Evolutionary conservation across 1,140 invertebrate genomes (phyloP).

Genomic region (Tenebrio molitor): DNA sequence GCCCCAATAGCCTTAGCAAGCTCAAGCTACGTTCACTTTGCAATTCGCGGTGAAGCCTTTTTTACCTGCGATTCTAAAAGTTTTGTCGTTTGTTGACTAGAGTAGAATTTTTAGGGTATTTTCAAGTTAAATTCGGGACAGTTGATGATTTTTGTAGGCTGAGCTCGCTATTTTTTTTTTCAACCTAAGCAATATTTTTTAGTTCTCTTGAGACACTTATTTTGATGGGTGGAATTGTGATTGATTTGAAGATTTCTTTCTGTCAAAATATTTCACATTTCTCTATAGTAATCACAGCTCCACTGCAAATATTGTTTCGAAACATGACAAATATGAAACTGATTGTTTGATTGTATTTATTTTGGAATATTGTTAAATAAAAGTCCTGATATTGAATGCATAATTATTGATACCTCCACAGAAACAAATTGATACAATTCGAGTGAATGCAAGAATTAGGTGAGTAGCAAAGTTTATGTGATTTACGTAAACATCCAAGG

Average conservation of each 20-base stretch:
- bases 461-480: conserved; percentile 31
- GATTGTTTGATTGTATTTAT: conserved; percentile 39
- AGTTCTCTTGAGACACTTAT: background rate
- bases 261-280: conserved; percentile 3
- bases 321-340: conserved; percentile 41
- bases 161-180: no score
- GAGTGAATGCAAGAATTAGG: conserved; percentile 14
- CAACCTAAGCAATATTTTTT: conserved; percentile 10
- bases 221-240: conserved; percentile 32
- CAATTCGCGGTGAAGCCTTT: background rate
- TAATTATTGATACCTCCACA: background rate
- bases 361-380: conserved; percentile 31
- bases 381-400: conserved; percentile 1
- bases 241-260: background rate
- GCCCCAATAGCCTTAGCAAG: conserved; percentile 3
- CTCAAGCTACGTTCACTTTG: conserved; percentile 6
- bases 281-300: background rate
- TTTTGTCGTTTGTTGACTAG: background rate
- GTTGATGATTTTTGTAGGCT: no score
- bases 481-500: conserved; percentile 35
- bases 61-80: background rate
- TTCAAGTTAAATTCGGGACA: no score
- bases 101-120: no score
- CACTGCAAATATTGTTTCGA: conserved; percentile 24
- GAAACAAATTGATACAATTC: conserved; percentile 1